A percentile compares a stretch with the other conserved stretches of the same genome.
Evolutionary conservation across 2,113 vertebrate genomes (phyloP).

Genomic region (Scolopax mira): DNA sequence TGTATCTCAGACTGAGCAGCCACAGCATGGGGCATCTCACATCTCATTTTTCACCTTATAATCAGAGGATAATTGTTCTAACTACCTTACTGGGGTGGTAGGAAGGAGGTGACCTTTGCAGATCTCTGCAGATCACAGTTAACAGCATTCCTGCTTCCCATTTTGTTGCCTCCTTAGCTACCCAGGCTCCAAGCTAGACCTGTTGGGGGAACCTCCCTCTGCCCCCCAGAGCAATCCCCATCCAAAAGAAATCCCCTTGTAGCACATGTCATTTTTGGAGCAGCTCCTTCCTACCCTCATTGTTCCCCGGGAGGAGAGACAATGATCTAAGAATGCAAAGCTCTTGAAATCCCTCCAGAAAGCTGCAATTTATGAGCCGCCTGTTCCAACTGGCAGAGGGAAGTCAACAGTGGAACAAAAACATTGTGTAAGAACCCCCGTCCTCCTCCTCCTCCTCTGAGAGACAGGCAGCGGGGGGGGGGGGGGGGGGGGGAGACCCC

Average conservation of each 20-base stretch:
- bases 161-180: neutral
- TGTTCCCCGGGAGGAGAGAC: neutral
- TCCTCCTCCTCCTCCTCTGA: neutral
- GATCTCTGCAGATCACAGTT: neutral
- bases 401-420: constrained; percentile 18
- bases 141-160: neutral
- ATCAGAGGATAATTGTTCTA: neutral
- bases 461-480: neutral
- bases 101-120: neutral
- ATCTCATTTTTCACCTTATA: neutral
- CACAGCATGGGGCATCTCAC: neutral
- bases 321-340: constrained; percentile 31
- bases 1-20: neutral
- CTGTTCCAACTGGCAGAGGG: constrained; percentile 37
- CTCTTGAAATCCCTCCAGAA: constrained; percentile 46
- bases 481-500: too few relatives aligned
- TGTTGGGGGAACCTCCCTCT: neutral
- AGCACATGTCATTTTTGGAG: neutral
- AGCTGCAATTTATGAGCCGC: constrained; percentile 19
- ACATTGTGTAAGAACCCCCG: neutral
- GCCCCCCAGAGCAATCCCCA: neutral
- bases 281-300: neutral
- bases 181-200: neutral
- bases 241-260: neutral
- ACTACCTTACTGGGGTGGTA: neutral